Base-by-base conservation (phyloP, 2,113 vertebrate genomes). In the Rostratula benghalensis region DNA sequence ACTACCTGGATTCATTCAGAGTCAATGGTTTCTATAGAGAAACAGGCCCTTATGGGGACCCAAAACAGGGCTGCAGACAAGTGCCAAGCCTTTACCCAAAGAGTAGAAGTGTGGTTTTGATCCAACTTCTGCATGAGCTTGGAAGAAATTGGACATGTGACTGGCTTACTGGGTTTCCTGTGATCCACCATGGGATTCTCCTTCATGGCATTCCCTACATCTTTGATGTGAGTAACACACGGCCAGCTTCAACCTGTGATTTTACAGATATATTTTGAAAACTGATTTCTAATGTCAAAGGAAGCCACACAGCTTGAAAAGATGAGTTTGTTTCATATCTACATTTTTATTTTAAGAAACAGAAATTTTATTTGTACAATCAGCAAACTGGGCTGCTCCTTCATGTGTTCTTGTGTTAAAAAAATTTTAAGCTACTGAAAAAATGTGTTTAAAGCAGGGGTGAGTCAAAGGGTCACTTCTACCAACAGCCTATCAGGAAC, bases 1-100 rank as follows among this genome's bases (percentile, higher is more conserved):
- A 84, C 31, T 76, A 25, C n/a, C 80, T 95, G 92, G 83, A 67
- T 76, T 75, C 41, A 28, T 75, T 92, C 95, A 95, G 53, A 28
- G 31, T 75, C 53, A 27, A 43, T 19, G 25, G 28, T 39, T 89
- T 88, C 65, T 64, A 61, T n/a, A 64, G 73, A 73, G 48, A 75
- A 48, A 28, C 23, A 59, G 30, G 14, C 7, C 43, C 75, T 74
- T 74, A 46, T 28, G 54, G 82, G 61, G 70, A 28, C 27, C 53
- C 39, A 37, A 41, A 50, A 11, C 0, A 60, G 50, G 39, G 15
- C 37, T 35, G 11, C 59, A 81, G 24, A 13, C 56, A 54, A 73
- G 33, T 85, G 76, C 65, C 86, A 92, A 78, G 45, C 19, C 41
- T 61, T 65, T 67, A 18, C 74, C 63, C 79, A 87, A 54, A 82